Conservation (phyloP, 2,888 invertebrate species). For the Strigamia transsilvanica region DNA sequence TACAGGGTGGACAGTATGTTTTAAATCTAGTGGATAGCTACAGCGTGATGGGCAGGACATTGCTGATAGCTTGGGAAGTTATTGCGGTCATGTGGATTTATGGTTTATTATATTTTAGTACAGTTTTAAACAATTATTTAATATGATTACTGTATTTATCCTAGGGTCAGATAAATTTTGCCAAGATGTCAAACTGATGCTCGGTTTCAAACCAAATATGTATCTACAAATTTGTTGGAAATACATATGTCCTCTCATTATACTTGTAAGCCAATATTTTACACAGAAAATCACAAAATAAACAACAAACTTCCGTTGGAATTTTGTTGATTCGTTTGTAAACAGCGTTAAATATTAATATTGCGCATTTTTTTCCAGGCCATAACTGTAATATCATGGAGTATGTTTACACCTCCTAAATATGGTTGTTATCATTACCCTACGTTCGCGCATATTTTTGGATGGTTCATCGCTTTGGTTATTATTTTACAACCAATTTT, state of each 20-base stretch:
- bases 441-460: slow-evolving; percentile 74
- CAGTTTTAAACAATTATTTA: not conserved
- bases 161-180: slow-evolving; percentile 14
- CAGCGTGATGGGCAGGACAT: slow-evolving; percentile 34
- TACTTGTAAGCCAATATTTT: slow-evolving; percentile 71
- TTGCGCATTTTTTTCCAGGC: slow-evolving; percentile 67
- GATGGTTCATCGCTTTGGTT: slow-evolving; percentile 73
- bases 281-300: not conserved
- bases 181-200: slow-evolving; percentile 12
- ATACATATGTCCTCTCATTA: slow-evolving; percentile 74
- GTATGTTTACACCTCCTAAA: slow-evolving; percentile 71
- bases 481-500: not conserved
- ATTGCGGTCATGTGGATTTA: slow-evolving; percentile 36
- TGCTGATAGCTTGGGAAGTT: slow-evolving; percentile 36
- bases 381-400: slow-evolving; percentile 77
- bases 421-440: slow-evolving; percentile 77
- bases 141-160: not conserved
- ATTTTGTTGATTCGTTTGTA: too few species aligned
- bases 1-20: slow-evolving; percentile 48
- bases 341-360: too few species aligned
- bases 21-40: slow-evolving; percentile 26
- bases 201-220: slow-evolving; percentile 51
- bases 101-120: slow-evolving; percentile 11
- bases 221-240: slow-evolving; percentile 75
- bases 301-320: not conserved